phyloP scores from a whole-genome alignment of 2,797 vertebrate genomes.

The Podarcis lilfordi region DNA sequence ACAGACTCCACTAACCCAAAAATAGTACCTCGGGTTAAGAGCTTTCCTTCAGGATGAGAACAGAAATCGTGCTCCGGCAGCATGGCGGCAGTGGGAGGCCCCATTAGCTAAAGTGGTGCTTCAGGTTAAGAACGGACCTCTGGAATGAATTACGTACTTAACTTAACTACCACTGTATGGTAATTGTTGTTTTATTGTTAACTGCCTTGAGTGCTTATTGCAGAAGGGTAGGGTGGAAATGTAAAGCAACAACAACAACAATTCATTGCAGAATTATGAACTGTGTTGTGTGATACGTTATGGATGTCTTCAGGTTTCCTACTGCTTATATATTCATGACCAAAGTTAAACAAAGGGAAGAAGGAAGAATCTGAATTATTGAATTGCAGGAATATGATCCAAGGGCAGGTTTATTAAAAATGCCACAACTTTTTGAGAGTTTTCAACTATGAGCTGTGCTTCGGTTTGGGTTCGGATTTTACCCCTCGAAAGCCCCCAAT shows the following conservation, averaged over 20 bases:
- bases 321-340: not conserved
- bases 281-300: not conserved
- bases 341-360: not conserved
- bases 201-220: not conserved
- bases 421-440: not conserved
- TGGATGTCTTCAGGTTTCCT: not conserved
- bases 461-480: not conserved
- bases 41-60: too few species aligned
- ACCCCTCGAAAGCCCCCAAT: slow-evolving; percentile 28
- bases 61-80: too few species aligned
- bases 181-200: not conserved
- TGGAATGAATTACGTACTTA: too few species aligned
- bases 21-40: too few species aligned
- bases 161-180: too few species aligned
- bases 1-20: too few species aligned
- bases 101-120: too few species aligned
- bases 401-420: not conserved
- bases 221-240: not conserved
- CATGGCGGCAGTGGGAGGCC: too few species aligned
- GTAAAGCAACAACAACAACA: not conserved
- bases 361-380: not conserved
- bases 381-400: not conserved
- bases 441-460: not conserved
- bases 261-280: not conserved
- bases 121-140: too few species aligned